A percentile compares a stretch with the other conserved stretches of the same genome.
Evolutionary conservation across 2,113 vertebrate species (phyloP).

Genomic region (Cephalopterus ornatus): DNA sequence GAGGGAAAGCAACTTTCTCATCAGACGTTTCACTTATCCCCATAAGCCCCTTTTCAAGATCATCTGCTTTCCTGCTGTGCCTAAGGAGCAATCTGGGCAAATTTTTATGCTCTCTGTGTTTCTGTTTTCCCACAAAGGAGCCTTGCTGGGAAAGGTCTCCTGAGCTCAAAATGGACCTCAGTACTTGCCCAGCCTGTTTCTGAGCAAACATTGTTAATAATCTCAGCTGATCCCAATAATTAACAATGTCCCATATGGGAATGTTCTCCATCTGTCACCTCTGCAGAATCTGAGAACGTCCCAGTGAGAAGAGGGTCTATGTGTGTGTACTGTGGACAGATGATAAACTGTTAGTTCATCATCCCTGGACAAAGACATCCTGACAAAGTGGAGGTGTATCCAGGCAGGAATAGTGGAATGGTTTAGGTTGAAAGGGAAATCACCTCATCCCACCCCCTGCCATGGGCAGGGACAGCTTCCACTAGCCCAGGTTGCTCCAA

Average conservation of each 20-base stretch:
- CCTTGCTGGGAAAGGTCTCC: neutral
- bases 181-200: neutral
- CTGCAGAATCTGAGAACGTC: neutral
- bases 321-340: neutral
- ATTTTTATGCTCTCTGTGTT: neutral
- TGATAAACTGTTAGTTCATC: neutral
- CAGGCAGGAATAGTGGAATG: neutral
- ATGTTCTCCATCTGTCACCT: neutral
- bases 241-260: neutral
- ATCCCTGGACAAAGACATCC: neutral
- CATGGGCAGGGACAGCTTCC: neutral
- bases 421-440: neutral
- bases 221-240: neutral
- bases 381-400: neutral
- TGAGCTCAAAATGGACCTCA: neutral
- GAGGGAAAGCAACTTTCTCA: neutral
- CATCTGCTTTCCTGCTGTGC: neutral
- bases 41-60: neutral
- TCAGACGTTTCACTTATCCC: neutral
- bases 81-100: neutral
- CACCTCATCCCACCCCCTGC: accelerated
- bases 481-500: accelerated
- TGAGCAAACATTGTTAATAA: neutral
- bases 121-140: accelerated
- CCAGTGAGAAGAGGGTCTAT: neutral